Base-by-base conservation (phyloP, 2,888 invertebrate genomes). In the Nomada fucata region DNA sequence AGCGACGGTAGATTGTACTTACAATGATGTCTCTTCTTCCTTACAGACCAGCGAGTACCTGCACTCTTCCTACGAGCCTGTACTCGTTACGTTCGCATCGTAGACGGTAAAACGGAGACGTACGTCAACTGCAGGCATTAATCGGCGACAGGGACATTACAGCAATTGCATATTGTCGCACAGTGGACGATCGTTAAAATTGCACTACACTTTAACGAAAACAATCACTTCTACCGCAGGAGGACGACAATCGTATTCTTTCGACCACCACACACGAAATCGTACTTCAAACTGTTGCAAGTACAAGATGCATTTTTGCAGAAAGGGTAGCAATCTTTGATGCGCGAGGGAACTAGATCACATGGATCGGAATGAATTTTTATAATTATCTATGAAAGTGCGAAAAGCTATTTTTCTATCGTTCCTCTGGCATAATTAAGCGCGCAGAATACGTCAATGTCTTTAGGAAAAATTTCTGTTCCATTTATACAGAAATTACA, bases 21-120 rank as follows among this genome's bases (percentile, higher is more conserved):
- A 74, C 74, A 53, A n/a, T 29, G 13, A 13, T 29, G 50, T 75
- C 69, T 77, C 71, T 57, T 59, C 59, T 47, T 36, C 5, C 50
- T 88, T 88, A 83, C 90, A 93, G 93, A 91, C 88, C 91, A 92
- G 85, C 89, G 88, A 87, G 82, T 88, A 91, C 93, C 93, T 92
- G 93, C 93, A 90, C 91, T 93, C 90, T 93, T 92, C 93, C 70
- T 93, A 84, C 89, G 92, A 91, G 92, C 93, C 93, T 93, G 93
- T 92, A 83, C 92, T 93, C 93, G 93, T 93, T 93, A 93, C 89
- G 88, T 92, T 93, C 93, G 93, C 89, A 84, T 92, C 92, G 91
- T 93, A 90, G 90, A 91, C 83, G 91, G 90, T 68, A 89, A 91
- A 79, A 83, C 82, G 71, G 87, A 90, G 59, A 92, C 90, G 69